Conservation (phyloP, 2,888 invertebrate species). For the Ochropleura leucogaster region DNA sequence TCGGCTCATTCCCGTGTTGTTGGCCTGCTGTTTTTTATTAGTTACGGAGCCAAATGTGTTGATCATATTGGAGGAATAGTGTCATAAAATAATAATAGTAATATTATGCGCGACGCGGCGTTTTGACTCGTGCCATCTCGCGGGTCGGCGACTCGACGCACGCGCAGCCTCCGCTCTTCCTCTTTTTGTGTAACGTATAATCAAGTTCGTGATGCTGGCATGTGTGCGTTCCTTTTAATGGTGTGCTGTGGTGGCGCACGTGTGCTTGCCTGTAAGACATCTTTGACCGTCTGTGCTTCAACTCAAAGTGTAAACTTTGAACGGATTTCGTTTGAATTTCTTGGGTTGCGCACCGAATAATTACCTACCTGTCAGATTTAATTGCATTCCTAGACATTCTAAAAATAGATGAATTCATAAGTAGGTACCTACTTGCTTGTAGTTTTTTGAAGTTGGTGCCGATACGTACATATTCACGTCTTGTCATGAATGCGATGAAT, state of each 20-base stretch:
- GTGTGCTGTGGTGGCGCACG: conserved; percentile 72
- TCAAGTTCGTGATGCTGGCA: conserved; percentile 75
- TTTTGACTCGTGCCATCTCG: conserved; percentile 88
- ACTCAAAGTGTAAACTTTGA: conserved; percentile 60
- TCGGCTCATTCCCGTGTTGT: conserved; percentile 36
- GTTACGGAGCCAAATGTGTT: conserved; percentile 57
- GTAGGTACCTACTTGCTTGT: neutral
- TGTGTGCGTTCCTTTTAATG: conserved; percentile 76
- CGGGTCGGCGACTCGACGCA: conserved; percentile 85
- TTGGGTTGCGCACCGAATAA: conserved; percentile 53
- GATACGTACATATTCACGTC: neutral
- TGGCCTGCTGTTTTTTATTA: conserved; percentile 58
- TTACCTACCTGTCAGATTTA: conserved; percentile 47
- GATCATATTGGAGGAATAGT: conserved; percentile 59
- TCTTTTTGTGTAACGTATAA: conserved; percentile 87
- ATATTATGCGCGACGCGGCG: conserved; percentile 64
- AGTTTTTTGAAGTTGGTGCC: conserved; percentile 12
- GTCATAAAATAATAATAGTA: conserved; percentile 68
- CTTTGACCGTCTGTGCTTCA: conserved; percentile 61
- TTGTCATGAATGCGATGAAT: neutral
- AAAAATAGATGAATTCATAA: conserved; percentile 32
- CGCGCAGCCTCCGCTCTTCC: conserved; percentile 89
- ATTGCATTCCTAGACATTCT: conserved; percentile 47
- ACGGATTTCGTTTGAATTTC: conserved; percentile 71
- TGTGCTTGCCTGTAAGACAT: conserved; percentile 70